A percentile compares a stretch with the other conserved stretches of the same genome.
These are phyloP conservation scores for Hyperoplus lanceolatus DNA, from an alignment of 2,797 vertebrate genomes.

Conservation along the genomic window DNA sequence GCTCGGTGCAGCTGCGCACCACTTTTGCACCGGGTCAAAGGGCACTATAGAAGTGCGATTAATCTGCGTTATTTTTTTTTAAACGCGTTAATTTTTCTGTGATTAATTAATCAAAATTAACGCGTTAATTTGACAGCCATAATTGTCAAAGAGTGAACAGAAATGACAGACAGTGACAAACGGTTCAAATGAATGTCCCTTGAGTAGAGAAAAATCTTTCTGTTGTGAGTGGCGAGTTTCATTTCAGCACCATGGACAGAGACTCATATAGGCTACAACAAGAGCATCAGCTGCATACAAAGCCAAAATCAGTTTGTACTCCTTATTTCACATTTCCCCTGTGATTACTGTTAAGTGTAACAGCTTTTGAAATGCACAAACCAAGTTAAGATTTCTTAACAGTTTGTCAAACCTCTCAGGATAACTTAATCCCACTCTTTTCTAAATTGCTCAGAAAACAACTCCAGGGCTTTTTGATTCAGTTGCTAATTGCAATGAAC, in stretches of 20 bases:
- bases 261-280: not conserved
- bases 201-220: not conserved
- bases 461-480: conserved; percentile 39
- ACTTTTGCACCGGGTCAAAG: no score
- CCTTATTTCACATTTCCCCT: conserved; percentile 5
- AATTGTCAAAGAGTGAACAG: not conserved
- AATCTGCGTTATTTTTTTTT: no score
- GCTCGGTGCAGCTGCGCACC: no score
- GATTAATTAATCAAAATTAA: no score
- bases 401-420: conserved; percentile 42
- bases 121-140: no score
- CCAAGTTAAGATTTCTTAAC: conserved; percentile 27
- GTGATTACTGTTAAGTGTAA: not conserved
- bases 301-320: not conserved
- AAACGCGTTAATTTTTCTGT: no score
- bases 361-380: not conserved
- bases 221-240: not conserved
- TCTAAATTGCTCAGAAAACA: conserved; percentile 38
- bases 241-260: conserved; percentile 80
- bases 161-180: conserved; percentile 23
- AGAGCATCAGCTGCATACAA: not conserved
- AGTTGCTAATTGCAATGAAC: conserved; percentile 42
- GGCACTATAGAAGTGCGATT: no score
- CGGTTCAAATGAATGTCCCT: not conserved
- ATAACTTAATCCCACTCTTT: conserved; percentile 27